These are phyloP conservation scores for Rhynchopsitta pachyrhyncha DNA, from an alignment of 2,113 vertebrate species.

Conservation along the genomic window DNA sequence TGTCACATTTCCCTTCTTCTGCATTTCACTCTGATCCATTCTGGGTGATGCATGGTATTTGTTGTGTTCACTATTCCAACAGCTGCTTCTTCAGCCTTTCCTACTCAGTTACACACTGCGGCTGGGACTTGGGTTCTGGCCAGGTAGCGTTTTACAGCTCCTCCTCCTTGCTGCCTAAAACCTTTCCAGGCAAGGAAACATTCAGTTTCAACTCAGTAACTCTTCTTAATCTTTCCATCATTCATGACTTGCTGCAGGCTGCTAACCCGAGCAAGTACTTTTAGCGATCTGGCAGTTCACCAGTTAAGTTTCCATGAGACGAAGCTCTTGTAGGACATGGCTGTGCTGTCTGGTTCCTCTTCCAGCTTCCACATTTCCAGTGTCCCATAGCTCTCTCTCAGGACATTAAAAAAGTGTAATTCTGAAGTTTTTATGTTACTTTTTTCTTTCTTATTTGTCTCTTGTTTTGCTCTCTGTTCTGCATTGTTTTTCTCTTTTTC, in stretches of 20 bases:
- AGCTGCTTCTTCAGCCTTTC: background rate
- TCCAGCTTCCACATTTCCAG: background rate
- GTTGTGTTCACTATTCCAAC: background rate
- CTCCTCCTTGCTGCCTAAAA: background rate
- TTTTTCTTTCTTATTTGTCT: background rate
- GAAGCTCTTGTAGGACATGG: background rate
- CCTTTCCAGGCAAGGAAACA: background rate
- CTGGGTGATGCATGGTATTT: background rate
- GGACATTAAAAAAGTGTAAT: background rate
- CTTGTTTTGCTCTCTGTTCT: background rate
- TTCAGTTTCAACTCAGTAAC: background rate
- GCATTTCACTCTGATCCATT: background rate
- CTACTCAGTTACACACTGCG: background rate
- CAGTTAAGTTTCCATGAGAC: background rate
- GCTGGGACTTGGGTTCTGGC: background rate
- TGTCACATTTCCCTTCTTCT: background rate
- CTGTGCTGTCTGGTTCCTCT: background rate
- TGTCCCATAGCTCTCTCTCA: background rate
- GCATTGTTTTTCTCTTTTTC: background rate
- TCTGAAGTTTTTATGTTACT: background rate
- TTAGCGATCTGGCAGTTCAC: background rate
- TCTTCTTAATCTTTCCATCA: background rate
- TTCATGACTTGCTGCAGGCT: background rate
- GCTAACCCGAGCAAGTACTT: background rate
- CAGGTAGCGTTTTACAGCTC: background rate